Base-by-base conservation (phyloP, 2,113 vertebrate species). In the Protobothrops flavoviridis region DNA sequence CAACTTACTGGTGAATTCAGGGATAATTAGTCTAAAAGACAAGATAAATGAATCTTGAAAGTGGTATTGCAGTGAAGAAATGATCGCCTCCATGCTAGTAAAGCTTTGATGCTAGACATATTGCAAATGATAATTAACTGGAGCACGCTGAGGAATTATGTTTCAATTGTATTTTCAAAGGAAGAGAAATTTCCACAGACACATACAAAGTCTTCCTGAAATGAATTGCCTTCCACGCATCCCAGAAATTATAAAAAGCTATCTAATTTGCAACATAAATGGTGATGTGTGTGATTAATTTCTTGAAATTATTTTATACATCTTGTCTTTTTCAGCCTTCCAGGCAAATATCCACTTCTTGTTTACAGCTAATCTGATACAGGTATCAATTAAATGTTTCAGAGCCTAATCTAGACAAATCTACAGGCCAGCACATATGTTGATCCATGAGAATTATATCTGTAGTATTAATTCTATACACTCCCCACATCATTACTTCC, bases 1-100 rank as follows among this genome's bases (percentile, higher is more conserved):
- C 98, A 98, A 97, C 97, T 98, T 98, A 98, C 98, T 98, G 97
- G 97, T 96, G 97, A 98, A 97, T 98, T 98, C 97, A 97, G 94
- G 96, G 98, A 98, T 98, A 98, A 98, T 98, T 98, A 99, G 98
- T 98, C 98, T 98, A 98, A 97, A 97, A 98, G 98, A 99, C 98
- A 99, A 99, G 99, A 99, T 98, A 99, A 99, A 99, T 98, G 98
- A 99, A 98, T 98, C 98, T 97, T 98, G 98, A 98, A 98, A 98
- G 97, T 98, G 98, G 97, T 98, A 98, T 98, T 98, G 97, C 98
- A 98, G 98, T 97, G 97, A 98, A 98, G 98, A 96, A 96, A 95
- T 97, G 98, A 98, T 98, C 98, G 96, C 56, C 96, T 96, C 94
- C 90, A 94, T 95, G 91, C 95, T 96, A 95, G 95, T 97, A 97